A percentile compares a stretch with the other conserved stretches of the same genome.
phyloP scores from a whole-genome alignment of 2,113 vertebrate species.

The Catharus bicknelli region DNA sequence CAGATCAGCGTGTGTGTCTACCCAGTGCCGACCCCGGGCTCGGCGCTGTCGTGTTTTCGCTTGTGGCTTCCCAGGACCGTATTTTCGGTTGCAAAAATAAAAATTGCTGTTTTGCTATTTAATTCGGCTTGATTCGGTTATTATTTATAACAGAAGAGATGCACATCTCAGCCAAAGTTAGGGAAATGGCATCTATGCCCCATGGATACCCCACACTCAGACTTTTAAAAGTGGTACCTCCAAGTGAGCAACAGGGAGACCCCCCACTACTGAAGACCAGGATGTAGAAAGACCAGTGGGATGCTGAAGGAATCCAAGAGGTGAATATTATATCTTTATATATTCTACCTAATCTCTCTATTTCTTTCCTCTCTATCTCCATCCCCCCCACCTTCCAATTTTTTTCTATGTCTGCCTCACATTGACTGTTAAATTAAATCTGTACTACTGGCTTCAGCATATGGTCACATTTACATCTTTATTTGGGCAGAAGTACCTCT shows the following conservation, averaged over 20 bases:
- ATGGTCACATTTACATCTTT: not conserved
- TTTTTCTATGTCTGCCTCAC: not conserved
- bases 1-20: no score
- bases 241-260: not conserved
- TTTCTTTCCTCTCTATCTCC: not conserved
- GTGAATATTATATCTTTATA: not conserved
- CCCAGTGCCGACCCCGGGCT: no score
- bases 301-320: not conserved
- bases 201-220: rapidly evolving
- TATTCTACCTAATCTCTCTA: not conserved
- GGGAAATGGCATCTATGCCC: rapidly evolving
- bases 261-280: not conserved
- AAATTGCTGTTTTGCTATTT: no score
- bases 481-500: not conserved
- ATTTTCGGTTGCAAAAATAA: no score
- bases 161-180: not conserved
- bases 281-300: rapidly evolving
- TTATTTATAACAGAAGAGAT: not conserved
- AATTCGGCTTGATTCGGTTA: no score
- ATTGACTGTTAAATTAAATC: not conserved
- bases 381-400: not conserved
- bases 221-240: not conserved
- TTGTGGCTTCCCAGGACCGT: no score
- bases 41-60: no score
- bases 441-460: rapidly evolving